Evolutionary conservation across 2,888 invertebrate species (phyloP).

Genomic region (Tachina fera): DNA sequence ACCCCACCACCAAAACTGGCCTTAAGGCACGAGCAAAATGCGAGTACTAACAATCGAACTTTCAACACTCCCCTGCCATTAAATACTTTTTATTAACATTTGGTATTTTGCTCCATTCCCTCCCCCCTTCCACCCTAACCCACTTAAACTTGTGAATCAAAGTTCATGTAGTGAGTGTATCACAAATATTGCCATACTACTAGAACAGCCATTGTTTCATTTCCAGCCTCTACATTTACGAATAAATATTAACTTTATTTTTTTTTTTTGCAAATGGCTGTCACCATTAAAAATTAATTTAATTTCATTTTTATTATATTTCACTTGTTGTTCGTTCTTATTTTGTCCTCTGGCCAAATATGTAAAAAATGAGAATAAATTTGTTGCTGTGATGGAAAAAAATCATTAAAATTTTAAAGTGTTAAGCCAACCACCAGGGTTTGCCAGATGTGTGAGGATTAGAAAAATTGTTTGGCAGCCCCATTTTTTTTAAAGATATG

Average conservation of each 20-base stretch:
- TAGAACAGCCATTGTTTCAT: conserved; percentile 9
- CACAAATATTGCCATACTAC: background rate
- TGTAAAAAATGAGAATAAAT: conserved; percentile 16
- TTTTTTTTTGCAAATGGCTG: conserved; percentile 35
- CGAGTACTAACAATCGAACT: background rate
- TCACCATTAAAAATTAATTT: conserved; percentile 46
- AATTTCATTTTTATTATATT: conserved; percentile 40
- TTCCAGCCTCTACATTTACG: conserved; percentile 17
- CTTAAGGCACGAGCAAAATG: conserved; percentile 30
- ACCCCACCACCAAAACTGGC: conserved; percentile 2
- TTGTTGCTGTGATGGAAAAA: conserved; percentile 10
- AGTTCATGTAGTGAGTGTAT: conserved; percentile 48
- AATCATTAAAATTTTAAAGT: background rate
- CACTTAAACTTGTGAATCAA: conserved; percentile 15
- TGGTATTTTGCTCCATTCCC: background rate
- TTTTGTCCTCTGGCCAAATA: conserved; percentile 15
- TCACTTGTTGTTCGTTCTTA: conserved; percentile 25
- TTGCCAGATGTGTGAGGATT: no score
- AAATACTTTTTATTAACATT: background rate
- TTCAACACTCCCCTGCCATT: background rate
- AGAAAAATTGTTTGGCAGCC: no score
- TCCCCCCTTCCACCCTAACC: background rate
- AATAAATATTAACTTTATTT: conserved; percentile 32
- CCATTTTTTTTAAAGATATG: no score
- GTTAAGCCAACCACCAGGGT: background rate